Base-by-base conservation (phyloP, 1,140 invertebrate genomes). In the Dendroctonus valens region DNA sequence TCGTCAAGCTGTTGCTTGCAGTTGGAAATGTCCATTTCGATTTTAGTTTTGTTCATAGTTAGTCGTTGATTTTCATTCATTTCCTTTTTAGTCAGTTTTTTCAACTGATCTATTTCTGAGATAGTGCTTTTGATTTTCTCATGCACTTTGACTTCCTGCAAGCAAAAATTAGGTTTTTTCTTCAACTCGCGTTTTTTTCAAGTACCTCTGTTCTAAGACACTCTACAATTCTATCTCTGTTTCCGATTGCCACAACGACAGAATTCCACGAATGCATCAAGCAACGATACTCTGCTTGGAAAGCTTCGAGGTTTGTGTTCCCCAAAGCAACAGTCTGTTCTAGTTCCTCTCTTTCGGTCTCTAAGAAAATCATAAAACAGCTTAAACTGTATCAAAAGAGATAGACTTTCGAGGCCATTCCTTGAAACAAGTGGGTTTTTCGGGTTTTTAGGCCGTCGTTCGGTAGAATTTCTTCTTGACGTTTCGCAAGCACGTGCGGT, bases 211-310 rank as follows among this genome's bases (percentile, higher is more conserved):
- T 69, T 88, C 84, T 62, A 81, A 88, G 80, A 69, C 86, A 84
- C 66, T 84, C 82, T 53, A 85, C 81, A 5, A 87, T 82, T 74
- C 84, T 84, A 75, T 91, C 88, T 44, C 88, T 77, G 48, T 87
- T 83, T 41, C 82, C 81, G 66, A 91, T 89, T 59, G 85, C 85
- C 5, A 84, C 78, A 15, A 92, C 81, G 14, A 90, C 86, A 7
- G 86, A 84, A 73, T 89, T 87, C 89, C 90, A 92, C 7, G 87
- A 81, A 71, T 84, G 83, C 44, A 89, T 80, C 4, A 91, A 78
- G 12, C 83, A 83, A 41, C 84, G 83, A 66, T 89, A 84, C 67
- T 91, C 89, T 41, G 84, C 80, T 71, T 89, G 83, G 26, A 91
- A 72, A 12, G 84, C 85, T 74, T 89, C 87, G 26, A 92, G 77